phyloP scores from a whole-genome alignment of 1,140 invertebrate species.

The Gryllus bimaculatus region DNA sequence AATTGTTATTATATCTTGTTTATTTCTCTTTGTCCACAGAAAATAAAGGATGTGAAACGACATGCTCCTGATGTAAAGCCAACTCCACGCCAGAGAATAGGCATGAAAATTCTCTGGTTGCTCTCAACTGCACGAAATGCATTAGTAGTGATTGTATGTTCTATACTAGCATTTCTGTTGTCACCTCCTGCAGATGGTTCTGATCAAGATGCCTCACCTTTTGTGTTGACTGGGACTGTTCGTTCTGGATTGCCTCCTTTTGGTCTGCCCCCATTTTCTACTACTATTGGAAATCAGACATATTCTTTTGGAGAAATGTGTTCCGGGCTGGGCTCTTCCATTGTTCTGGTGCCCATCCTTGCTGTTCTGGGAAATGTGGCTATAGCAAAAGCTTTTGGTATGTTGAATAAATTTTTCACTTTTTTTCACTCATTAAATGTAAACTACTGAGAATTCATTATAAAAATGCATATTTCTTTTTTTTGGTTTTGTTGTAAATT shows the following conservation, averaged over 20 bases:
- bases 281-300: constrained; percentile 42
- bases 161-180: constrained; percentile 25
- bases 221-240: constrained; percentile 45
- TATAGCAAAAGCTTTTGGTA: constrained; percentile 76
- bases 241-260: constrained; percentile 47
- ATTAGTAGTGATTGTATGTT: constrained; percentile 34
- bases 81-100: constrained; percentile 24
- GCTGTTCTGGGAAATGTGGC: constrained; percentile 75
- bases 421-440: no score
- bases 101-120: constrained; percentile 31
- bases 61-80: constrained; percentile 34
- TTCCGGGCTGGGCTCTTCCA: constrained; percentile 59
- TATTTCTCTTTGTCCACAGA: constrained; percentile 35
- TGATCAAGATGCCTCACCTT: constrained; percentile 37
- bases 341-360: constrained; percentile 69
- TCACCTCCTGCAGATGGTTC: constrained; percentile 20
- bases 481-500: no score
- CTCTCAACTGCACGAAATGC: constrained; percentile 38
- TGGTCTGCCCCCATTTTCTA: constrained; percentile 48
- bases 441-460: no score
- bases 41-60: constrained; percentile 50
- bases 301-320: constrained; percentile 41
- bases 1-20: constrained; percentile 2
- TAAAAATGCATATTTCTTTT: no score
- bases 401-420: constrained; percentile 26